Conservation (phyloP, 1,140 invertebrate species). For the Oncopodura yosiiana region DNA sequence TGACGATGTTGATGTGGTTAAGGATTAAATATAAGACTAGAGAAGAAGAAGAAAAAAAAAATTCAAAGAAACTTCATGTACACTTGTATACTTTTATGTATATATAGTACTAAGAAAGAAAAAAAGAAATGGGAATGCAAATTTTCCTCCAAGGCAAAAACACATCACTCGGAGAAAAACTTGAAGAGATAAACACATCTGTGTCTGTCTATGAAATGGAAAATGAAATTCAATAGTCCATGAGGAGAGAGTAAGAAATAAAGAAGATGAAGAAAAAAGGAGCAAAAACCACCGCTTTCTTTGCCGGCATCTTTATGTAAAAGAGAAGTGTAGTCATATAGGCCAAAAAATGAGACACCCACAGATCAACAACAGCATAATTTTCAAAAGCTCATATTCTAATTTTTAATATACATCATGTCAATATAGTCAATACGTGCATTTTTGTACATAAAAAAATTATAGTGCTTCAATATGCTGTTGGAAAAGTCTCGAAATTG, state of each 20-base stretch:
- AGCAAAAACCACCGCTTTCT: no score
- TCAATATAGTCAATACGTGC: constrained; percentile 1
- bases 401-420: not conserved
- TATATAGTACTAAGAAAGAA: not conserved
- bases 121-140: not conserved
- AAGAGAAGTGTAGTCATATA: no score
- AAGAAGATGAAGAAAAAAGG: not conserved
- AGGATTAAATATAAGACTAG: no score
- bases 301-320: not conserved
- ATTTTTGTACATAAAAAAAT: no score
- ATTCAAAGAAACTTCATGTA: no score
- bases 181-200: constrained; percentile 13
- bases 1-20: no score
- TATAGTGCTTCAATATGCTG: no score
- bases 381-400: not conserved
- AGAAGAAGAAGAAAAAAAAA: no score
- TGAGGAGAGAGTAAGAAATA: not conserved
- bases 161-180: not conserved
- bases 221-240: constrained; percentile 18
- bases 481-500: no score
- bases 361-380: not conserved
- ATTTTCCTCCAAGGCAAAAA: not conserved
- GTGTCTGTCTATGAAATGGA: constrained; percentile 9
- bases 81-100: not conserved
- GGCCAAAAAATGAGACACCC: not conserved